These are phyloP conservation scores for Dicycla oo DNA, from an alignment of 2,888 invertebrate genomes.

Conservation along the genomic window DNA sequence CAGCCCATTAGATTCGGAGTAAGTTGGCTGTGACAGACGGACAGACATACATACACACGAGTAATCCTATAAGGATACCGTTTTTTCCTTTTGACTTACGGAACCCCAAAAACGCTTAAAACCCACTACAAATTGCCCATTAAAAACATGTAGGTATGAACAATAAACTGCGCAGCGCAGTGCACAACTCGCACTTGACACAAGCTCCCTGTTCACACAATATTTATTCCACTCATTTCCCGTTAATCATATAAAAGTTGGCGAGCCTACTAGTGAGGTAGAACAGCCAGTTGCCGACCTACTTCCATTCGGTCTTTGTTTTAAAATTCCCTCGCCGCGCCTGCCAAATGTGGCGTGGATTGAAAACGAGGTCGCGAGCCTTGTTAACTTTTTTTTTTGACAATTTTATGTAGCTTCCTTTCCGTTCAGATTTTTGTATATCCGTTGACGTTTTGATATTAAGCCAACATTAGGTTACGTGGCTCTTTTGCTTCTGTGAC, in stretches of 20 bases:
- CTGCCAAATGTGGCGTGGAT: conserved; percentile 79
- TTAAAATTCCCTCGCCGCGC: conserved; percentile 77
- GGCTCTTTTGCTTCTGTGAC: conserved; percentile 21
- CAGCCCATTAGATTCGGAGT: no score
- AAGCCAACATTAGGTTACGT: conserved; percentile 54
- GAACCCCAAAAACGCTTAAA: conserved; percentile 11
- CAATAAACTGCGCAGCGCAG: conserved; percentile 1
- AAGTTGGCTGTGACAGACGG: no score
- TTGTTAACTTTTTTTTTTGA: conserved; percentile 64
- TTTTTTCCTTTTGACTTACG: no score
- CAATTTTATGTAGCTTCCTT: conserved; percentile 65
- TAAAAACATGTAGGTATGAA: conserved; percentile 15
- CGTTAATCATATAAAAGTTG: conserved; percentile 58
- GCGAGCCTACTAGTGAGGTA: conserved; percentile 59
- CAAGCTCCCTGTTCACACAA: conserved; percentile 43
- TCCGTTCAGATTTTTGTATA: conserved; percentile 57
- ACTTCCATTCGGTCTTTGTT: conserved; percentile 74
- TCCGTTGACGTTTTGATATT: conserved; percentile 54
- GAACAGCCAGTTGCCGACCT: conserved; percentile 59
- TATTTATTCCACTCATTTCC: conserved; percentile 54
- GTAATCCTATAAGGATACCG: no score
- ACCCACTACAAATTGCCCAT: neutral
- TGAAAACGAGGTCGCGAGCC: conserved; percentile 73
- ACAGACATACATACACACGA: no score
- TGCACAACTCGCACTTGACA: conserved; percentile 22